Evolutionary conservation across 64 coral and sea anemone genomes (phyloP).

Genomic region (Stichodactyla helianthus): DNA sequence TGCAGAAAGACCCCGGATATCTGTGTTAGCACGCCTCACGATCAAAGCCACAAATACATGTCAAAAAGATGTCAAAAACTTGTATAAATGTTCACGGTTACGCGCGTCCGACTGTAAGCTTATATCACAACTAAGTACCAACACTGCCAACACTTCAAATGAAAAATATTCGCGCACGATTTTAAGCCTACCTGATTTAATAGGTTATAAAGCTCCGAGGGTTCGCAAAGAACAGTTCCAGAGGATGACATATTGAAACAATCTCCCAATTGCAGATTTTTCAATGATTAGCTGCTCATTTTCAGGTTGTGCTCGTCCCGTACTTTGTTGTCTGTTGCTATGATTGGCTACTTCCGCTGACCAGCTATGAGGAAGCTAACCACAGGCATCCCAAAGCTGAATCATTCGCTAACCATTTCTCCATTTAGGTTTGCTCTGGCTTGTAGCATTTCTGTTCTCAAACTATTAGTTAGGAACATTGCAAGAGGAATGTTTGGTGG

Average conservation of each 20-base stretch:
- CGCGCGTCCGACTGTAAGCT: too few species aligned
- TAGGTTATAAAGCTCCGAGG: slow-evolving; percentile 82
- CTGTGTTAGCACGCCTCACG: too few species aligned
- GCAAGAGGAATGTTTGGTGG: too few species aligned
- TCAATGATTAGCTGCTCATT: background rate
- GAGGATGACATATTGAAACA: slow-evolving; percentile 45
- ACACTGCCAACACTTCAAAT: too few species aligned
- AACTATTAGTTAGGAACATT: too few species aligned
- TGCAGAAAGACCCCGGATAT: too few species aligned
- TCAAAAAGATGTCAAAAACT: too few species aligned
- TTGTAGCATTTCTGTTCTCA: background rate
- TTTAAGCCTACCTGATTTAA: slow-evolving; percentile 64
- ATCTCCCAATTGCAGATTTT: background rate
- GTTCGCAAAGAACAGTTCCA: slow-evolving; percentile 63
- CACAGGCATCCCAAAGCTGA: background rate
- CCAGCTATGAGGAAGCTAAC: background rate
- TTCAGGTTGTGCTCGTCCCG: background rate
- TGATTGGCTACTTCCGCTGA: slow-evolving; percentile 49
- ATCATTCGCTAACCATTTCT: background rate
- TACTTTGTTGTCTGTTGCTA: slow-evolving; percentile 70
- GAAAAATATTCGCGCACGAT: too few species aligned
- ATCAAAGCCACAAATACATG: too few species aligned
- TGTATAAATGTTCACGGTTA: too few species aligned
- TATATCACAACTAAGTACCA: background rate
- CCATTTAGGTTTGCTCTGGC: background rate